These are phyloP conservation scores for Pseudonaja textilis DNA, from an alignment of 2,113 vertebrate species.

Conservation along the genomic window DNA sequence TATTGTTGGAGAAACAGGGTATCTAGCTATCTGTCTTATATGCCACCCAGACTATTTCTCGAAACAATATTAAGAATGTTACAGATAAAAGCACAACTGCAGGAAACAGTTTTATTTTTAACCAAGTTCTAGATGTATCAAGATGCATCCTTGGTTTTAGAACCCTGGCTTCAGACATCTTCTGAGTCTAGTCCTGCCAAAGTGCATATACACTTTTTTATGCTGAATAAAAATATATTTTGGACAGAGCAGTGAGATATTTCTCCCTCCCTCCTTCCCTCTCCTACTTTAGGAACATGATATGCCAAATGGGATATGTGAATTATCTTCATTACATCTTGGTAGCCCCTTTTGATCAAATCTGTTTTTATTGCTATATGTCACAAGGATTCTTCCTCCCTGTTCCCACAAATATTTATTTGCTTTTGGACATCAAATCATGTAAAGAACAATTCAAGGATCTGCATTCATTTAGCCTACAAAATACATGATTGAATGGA, in stretches of 20 bases:
- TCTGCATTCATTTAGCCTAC: not conserved
- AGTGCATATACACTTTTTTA: accelerated
- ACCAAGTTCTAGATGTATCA: not conserved
- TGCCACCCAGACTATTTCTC: not conserved
- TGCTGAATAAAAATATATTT: not conserved
- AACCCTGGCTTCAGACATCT: not conserved
- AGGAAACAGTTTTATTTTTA: not conserved
- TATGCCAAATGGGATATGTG: accelerated
- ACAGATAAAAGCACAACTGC: not conserved
- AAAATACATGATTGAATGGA: not conserved
- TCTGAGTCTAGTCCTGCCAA: not conserved
- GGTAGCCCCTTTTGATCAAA: not conserved
- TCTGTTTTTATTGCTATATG: not conserved
- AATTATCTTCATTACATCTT: not conserved
- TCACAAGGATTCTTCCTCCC: not conserved
- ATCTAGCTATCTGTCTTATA: not conserved
- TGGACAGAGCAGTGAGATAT: not conserved
- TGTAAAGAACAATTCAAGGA: not conserved
- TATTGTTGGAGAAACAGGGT: too few species aligned
- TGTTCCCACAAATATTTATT: not conserved
- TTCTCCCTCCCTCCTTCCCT: not conserved
- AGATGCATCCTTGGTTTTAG: not conserved
- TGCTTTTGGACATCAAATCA: not conserved
- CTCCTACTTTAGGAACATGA: accelerated
- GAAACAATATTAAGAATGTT: not conserved